These are phyloP conservation scores for Hydractinia symbiolongicarpus DNA, from an alignment of 30 jellyfish, hydroid and myxozoan species.

Conservation along the genomic window DNA sequence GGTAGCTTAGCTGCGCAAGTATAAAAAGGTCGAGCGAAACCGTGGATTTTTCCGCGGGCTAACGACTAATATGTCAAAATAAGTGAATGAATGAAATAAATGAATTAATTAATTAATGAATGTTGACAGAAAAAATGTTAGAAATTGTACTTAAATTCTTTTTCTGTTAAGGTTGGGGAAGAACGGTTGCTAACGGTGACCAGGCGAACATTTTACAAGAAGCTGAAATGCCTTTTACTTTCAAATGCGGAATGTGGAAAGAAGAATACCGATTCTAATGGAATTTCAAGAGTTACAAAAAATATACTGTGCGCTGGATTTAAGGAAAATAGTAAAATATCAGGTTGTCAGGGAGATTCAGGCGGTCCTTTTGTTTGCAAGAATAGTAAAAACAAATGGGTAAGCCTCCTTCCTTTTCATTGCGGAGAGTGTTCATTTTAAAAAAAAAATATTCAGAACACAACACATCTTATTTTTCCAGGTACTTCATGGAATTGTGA, in stretches of 20 bases:
- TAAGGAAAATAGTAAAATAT: constrained; percentile 13
- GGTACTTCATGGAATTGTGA: constrained; percentile 40
- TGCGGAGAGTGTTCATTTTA: too few species aligned
- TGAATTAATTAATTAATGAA: too few species aligned
- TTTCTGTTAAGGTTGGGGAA: constrained; percentile 19
- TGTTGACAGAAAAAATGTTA: too few species aligned
- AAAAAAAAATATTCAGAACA: too few species aligned
- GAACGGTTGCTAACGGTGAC: constrained; percentile 13
- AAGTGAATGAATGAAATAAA: too few species aligned
- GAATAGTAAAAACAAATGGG: neutral
- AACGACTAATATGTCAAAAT: too few species aligned
- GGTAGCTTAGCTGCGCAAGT: too few species aligned
- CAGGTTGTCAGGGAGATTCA: constrained; percentile 43
- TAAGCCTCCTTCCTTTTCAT: neutral
- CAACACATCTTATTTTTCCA: neutral
- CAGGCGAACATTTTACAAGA: constrained; percentile 8
- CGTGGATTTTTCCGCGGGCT: too few species aligned
- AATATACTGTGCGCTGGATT: constrained; percentile 36
- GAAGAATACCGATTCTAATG: neutral
- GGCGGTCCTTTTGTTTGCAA: constrained; percentile 49
- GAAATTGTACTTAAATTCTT: too few species aligned
- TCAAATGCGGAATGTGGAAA: constrained; percentile 23
- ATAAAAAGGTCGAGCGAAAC: too few species aligned
- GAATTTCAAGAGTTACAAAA: constrained; percentile 9
- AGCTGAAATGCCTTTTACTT: constrained; percentile 18